phyloP scores from a whole-genome alignment of 2,888 invertebrate genomes.

The Lissonota sp. region DNA sequence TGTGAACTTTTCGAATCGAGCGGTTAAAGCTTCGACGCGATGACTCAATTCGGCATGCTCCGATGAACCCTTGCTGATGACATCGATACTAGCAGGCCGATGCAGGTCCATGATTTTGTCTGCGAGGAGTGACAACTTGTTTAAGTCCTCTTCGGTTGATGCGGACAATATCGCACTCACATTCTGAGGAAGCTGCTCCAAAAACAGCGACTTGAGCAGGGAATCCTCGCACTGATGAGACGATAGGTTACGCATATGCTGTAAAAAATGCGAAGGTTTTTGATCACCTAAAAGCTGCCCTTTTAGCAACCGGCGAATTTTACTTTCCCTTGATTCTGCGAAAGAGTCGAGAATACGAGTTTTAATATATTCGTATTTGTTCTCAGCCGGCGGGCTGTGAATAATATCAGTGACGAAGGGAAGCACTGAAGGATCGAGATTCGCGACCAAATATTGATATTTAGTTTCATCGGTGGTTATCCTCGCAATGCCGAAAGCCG shows the following conservation, averaged over 20 bases:
- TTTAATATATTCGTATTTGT: slow-evolving; percentile 16
- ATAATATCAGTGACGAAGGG: slow-evolving; percentile 43
- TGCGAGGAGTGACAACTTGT: neutral
- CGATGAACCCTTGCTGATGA: slow-evolving; percentile 14
- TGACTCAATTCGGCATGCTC: slow-evolving; percentile 1
- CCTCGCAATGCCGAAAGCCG: too few species aligned
- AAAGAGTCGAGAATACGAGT: slow-evolving; percentile 9
- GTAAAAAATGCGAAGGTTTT: slow-evolving; percentile 25
- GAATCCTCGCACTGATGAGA: slow-evolving; percentile 10
- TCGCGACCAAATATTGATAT: too few species aligned
- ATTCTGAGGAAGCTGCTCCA: slow-evolving; percentile 31
- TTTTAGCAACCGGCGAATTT: slow-evolving; percentile 13
- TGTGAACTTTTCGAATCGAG: slow-evolving; percentile 11
- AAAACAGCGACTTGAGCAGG: slow-evolving; percentile 11
- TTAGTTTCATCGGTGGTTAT: too few species aligned
- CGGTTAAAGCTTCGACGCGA: neutral
- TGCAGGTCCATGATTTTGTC: slow-evolving; percentile 33
- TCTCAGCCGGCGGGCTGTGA: slow-evolving; percentile 5
- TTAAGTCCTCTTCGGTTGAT: neutral
- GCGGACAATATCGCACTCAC: slow-evolving; percentile 20
- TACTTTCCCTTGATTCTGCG: slow-evolving; percentile 25
- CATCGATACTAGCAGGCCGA: slow-evolving; percentile 13
- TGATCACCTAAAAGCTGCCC: slow-evolving; percentile 30
- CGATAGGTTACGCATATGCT: slow-evolving; percentile 23
- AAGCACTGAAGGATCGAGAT: neutral